Percentiles rank a stretch among this genome's conserved stretches.
Evolutionary conservation across 2,113 vertebrate species (phyloP).

Genomic region (Sphyrna mokarran): DNA sequence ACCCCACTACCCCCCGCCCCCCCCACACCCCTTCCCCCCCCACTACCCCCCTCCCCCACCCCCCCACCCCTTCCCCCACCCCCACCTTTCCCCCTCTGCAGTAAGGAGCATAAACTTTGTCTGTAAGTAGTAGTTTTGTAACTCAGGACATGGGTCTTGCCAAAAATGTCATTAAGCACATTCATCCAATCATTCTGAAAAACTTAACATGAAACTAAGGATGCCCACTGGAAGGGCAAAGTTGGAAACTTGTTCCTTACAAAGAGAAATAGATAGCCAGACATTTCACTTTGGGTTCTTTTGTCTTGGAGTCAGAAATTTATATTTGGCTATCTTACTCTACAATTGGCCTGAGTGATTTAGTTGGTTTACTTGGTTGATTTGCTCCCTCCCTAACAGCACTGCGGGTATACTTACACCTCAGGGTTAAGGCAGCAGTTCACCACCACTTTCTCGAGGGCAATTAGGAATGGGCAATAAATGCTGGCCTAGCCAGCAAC

Average conservation of each 20-base stretch:
- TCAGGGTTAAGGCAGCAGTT: too few species aligned
- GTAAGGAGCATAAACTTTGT: too few species aligned
- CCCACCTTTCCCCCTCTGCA: too few species aligned
- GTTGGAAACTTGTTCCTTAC: background rate
- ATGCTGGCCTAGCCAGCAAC: too few species aligned
- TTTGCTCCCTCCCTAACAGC: background rate
- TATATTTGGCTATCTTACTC: background rate
- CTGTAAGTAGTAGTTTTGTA: background rate
- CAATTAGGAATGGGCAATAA: too few species aligned
- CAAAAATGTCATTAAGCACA: background rate
- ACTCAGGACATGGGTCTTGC: background rate
- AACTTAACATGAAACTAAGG: background rate
- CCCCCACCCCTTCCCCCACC: too few species aligned
- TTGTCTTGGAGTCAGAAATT: background rate
- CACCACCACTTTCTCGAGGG: too few species aligned
- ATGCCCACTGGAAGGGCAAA: background rate
- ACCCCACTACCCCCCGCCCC: too few species aligned
- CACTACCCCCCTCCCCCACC: too few species aligned
- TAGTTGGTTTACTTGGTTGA: background rate
- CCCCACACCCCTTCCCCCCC: too few species aligned
- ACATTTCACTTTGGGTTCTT: background rate
- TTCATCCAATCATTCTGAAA: background rate
- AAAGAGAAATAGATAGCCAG: background rate
- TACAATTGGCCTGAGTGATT: background rate
- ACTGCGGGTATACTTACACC: too few species aligned